Percentiles rank a stretch among this genome's conserved stretches.
Evolutionary conservation across 2,113 vertebrate species (phyloP).

Genomic region (Tragelaphus imberbis): DNA sequence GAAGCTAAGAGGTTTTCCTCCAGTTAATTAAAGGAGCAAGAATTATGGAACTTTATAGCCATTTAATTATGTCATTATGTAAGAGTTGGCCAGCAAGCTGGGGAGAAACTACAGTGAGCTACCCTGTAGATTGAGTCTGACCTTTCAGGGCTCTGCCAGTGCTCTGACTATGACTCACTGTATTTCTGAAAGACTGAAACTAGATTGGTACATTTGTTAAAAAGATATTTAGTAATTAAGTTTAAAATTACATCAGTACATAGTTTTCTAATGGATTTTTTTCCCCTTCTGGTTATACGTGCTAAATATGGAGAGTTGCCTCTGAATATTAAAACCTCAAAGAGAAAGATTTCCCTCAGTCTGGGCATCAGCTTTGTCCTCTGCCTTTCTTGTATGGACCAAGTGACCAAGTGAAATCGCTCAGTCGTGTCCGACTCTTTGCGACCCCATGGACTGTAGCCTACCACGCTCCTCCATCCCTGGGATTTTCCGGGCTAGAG

Average conservation of each 20-base stretch:
- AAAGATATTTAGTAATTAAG: neutral
- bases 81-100: neutral
- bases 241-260: neutral
- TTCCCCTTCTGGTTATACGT: neutral
- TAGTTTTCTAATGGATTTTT: neutral
- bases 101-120: neutral
- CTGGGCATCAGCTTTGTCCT: no score
- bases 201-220: neutral
- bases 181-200: neutral
- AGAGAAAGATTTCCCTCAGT: neutral
- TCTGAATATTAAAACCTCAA: neutral
- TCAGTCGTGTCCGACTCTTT: no score
- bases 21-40: constrained; percentile 32
- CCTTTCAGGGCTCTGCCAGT: neutral
- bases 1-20: neutral
- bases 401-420: no score
- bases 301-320: neutral
- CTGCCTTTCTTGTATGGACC: neutral
- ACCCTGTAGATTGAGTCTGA: neutral
- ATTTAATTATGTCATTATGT: constrained; percentile 34
- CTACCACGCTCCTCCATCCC: no score
- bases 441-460: no score
- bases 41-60: neutral
- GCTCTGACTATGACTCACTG: neutral
- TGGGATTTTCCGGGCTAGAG: no score